Conservation (phyloP, 2,797 vertebrate genomes). For the Chloroceryle amazona region DNA sequence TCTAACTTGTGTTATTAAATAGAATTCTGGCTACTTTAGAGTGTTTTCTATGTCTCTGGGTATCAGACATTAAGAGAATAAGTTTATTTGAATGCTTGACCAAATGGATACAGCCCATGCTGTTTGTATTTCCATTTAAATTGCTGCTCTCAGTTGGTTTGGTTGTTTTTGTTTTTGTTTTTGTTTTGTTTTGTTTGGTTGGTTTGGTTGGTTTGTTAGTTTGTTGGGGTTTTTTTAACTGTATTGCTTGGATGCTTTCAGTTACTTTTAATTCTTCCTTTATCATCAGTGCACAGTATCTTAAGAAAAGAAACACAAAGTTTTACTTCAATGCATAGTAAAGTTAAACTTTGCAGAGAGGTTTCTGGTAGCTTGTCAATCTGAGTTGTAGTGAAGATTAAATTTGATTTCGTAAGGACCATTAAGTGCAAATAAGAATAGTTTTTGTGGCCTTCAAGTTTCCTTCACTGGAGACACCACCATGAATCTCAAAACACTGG, state of each 20-base stretch:
- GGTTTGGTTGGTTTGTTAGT: no score
- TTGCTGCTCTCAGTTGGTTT: neutral
- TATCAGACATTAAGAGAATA: neutral
- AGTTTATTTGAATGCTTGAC: neutral
- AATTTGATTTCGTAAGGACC: neutral
- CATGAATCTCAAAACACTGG: neutral
- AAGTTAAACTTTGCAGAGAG: neutral
- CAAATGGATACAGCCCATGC: neutral
- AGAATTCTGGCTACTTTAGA: neutral
- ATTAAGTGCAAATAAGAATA: neutral
- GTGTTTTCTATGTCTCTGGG: neutral
- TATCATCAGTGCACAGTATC: neutral
- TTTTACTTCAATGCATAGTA: neutral
- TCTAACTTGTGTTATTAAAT: neutral
- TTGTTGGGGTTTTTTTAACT: neutral
- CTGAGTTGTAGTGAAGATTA: neutral
- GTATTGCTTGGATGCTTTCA: neutral
- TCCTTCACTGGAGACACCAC: neutral
- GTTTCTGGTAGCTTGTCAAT: neutral
- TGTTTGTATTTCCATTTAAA: neutral
- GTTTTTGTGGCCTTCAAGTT: neutral
- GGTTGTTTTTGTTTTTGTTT: neutral
- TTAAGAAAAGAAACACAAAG: neutral
- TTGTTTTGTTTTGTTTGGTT: neutral
- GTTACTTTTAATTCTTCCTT: neutral